Percentiles rank a stretch among this genome's conserved stretches.
Evolutionary conservation across 64 coral and sea anemone species (phyloP).

Genomic region (Montipora sp.): DNA sequence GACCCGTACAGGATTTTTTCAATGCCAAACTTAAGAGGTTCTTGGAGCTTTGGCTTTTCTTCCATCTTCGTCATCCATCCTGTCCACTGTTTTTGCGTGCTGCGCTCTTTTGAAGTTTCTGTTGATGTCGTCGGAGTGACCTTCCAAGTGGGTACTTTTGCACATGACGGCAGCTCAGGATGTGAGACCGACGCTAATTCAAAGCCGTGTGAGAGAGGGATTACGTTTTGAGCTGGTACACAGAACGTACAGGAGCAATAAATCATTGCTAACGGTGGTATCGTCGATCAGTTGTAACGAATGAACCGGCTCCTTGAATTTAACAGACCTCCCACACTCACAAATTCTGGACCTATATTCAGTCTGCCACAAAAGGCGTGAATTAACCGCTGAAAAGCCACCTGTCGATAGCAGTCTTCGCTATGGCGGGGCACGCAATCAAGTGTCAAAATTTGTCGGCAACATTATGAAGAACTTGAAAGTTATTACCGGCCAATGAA

Average conservation of each 20-base stretch:
- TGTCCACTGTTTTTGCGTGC: background rate
- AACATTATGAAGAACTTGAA: background rate
- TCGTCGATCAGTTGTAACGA: background rate
- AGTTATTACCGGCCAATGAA: background rate
- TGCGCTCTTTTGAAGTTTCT: background rate
- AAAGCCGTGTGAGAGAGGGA: background rate
- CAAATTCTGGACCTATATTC: background rate
- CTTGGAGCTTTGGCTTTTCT: background rate
- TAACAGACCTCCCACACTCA: conserved; percentile 16
- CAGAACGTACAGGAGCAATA: conserved; percentile 20
- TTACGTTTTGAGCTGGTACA: background rate
- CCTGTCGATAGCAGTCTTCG: conserved; percentile 6
- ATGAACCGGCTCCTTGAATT: background rate
- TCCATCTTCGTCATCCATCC: background rate
- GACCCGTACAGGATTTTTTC: conserved; percentile 24
- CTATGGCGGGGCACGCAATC: background rate
- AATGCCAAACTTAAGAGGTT: conserved; percentile 22
- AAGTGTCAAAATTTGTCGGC: background rate
- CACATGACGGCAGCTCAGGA: background rate
- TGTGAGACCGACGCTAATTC: background rate
- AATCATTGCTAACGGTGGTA: background rate
- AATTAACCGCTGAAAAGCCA: background rate
- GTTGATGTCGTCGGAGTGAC: background rate
- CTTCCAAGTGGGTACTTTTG: background rate
- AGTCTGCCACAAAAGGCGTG: background rate